Percentiles rank a stretch among this genome's conserved stretches.
Evolutionary conservation across 2,797 vertebrate genomes (phyloP).

Genomic region (Propithecus deckenii): DNA sequence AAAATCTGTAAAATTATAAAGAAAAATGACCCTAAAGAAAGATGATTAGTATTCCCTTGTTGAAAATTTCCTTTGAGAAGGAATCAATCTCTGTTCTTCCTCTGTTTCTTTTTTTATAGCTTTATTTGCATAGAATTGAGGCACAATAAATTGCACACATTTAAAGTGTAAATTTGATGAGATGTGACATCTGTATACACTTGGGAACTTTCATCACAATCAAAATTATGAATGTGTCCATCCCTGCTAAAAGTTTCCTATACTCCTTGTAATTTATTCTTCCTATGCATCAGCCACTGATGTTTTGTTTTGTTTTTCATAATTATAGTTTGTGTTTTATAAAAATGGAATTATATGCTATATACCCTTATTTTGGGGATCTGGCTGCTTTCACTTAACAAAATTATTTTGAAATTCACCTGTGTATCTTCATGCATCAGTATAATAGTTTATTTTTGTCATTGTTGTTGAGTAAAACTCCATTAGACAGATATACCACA

Average conservation of each 20-base stretch:
- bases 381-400: background rate
- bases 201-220: background rate
- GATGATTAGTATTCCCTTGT: background rate
- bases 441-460: background rate
- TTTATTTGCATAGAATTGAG: conserved; percentile 1
- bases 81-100: background rate
- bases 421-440: background rate
- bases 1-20: conserved; percentile 14
- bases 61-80: conserved; percentile 4
- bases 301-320: background rate
- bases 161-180: background rate
- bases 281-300: background rate
- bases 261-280: background rate
- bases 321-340: background rate
- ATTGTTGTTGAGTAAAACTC: background rate
- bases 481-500: background rate
- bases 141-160: background rate
- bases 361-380: background rate
- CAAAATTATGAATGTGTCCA: background rate
- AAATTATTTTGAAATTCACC: conserved; percentile 15
- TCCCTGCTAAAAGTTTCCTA: rapidly evolving
- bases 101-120: background rate
- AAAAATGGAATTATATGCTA: background rate
- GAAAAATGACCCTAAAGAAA: background rate
- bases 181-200: background rate